A percentile compares a stretch with the other conserved stretches of the same genome.
phyloP scores from a whole-genome alignment of 2,113 vertebrate genomes.

The Neolamprologus sp. region DNA sequence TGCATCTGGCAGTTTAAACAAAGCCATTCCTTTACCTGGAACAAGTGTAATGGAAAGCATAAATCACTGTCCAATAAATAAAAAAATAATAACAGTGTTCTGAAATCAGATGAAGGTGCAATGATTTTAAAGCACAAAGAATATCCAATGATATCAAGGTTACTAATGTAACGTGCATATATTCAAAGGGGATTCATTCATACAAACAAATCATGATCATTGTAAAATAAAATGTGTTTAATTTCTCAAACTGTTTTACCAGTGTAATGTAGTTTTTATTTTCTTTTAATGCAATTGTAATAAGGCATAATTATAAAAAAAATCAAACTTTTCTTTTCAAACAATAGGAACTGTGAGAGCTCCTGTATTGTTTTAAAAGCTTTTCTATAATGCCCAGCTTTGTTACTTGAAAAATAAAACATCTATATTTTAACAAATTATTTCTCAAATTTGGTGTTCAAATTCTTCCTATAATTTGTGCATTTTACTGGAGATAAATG shows the following conservation, averaged over 20 bases:
- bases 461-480: not conserved
- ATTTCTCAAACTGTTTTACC: not conserved
- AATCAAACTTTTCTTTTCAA: not conserved
- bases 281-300: not conserved
- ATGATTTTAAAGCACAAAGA: not conserved
- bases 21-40: slow-evolving; percentile 80
- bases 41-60: not conserved
- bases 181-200: not conserved
- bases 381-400: not conserved
- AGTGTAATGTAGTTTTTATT: not conserved
- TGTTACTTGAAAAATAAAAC: not conserved
- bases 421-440: not conserved
- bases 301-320: not conserved
- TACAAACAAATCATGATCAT: not conserved
- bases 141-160: not conserved
- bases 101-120: not conserved
- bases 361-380: not conserved
- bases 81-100: not conserved
- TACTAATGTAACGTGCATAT: not conserved
- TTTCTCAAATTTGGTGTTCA: not conserved
- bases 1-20: slow-evolving; percentile 93
- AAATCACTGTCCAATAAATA: not conserved
- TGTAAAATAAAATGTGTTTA: not conserved
- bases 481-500: not conserved
- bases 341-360: not conserved